A percentile compares a stretch with the other conserved stretches of the same genome.
Conservation (phyloP, 2,888 invertebrate genomes). For the Eristalis arbustorum region DNA sequence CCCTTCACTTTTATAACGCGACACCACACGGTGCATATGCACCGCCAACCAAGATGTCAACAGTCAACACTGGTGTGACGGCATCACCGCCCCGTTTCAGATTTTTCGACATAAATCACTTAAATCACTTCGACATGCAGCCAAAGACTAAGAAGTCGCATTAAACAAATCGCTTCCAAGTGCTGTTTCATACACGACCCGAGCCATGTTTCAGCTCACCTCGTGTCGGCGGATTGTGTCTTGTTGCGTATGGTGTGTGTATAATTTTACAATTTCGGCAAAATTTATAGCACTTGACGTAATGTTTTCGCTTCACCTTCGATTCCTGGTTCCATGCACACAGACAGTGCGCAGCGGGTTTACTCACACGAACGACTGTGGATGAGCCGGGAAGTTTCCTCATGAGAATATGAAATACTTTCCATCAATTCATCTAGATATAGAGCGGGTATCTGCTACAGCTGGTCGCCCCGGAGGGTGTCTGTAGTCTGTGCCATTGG, state of each 20-base stretch:
- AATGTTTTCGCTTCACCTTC: slow-evolving; percentile 63
- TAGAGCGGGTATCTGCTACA: slow-evolving; percentile 22
- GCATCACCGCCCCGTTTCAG: slow-evolving; percentile 25
- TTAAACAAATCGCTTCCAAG: slow-evolving; percentile 80
- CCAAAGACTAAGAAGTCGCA: slow-evolving; percentile 69
- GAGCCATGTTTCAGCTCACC: slow-evolving; percentile 55
- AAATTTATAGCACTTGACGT: slow-evolving; percentile 66
- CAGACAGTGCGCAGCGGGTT: background rate
- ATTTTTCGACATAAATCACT: slow-evolving; percentile 79
- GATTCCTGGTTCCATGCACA: slow-evolving; percentile 27
- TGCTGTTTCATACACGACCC: slow-evolving; percentile 74
- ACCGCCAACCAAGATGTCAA: background rate
- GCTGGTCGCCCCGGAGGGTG: slow-evolving; percentile 19
- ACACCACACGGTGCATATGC: background rate
- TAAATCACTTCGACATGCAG: slow-evolving; percentile 80
- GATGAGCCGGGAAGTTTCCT: background rate
- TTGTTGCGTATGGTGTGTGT: slow-evolving; percentile 47
- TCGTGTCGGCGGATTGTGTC: slow-evolving; percentile 6
- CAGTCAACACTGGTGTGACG: background rate
- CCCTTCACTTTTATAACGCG: background rate
- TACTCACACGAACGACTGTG: background rate
- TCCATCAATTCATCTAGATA: background rate
- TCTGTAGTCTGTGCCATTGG: background rate
- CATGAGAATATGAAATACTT: background rate
- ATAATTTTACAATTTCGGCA: slow-evolving; percentile 68